These are phyloP conservation scores for Blastobasis adustella DNA, from an alignment of 2,888 invertebrate genomes.

Conservation along the genomic window DNA sequence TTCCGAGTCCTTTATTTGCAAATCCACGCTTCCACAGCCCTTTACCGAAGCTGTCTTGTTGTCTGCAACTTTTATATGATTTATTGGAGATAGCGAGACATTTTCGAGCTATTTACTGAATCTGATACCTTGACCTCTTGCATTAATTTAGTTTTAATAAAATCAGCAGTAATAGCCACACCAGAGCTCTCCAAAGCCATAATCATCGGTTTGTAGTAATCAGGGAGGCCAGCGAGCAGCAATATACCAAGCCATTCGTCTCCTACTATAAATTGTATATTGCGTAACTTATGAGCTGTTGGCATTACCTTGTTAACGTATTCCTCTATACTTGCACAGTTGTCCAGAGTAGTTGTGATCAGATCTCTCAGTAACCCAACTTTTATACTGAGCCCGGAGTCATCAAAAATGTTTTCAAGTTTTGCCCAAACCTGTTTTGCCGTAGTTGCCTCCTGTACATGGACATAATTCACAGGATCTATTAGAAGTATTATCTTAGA, in stretches of 20 bases:
- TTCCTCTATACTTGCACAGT: conserved; percentile 13
- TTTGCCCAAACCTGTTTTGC: conserved; percentile 8
- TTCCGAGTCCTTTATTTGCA: not conserved
- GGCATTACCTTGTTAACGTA: conserved; percentile 16
- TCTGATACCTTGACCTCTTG: conserved; percentile 11
- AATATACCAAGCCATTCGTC: conserved; percentile 20
- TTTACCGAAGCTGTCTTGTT: conserved; percentile 10
- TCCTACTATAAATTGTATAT: conserved; percentile 15
- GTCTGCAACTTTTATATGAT: conserved; percentile 12
- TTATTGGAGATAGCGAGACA: conserved; percentile 12
- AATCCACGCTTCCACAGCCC: not conserved
- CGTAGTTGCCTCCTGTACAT: conserved; percentile 3
- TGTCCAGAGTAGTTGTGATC: conserved; percentile 12
- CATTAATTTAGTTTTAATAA: conserved; percentile 7
- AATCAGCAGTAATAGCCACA: conserved; percentile 3
- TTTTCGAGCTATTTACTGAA: conserved; percentile 13
- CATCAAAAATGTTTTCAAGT: conserved; percentile 8
- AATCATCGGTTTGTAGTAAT: conserved; percentile 9
- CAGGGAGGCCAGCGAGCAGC: conserved; percentile 15
- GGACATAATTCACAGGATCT: conserved; percentile 7
- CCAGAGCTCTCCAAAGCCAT: conserved; percentile 6
- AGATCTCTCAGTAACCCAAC: conserved; percentile 13
- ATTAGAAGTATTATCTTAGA: conserved; percentile 5
- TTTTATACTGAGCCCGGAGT: conserved; percentile 1
- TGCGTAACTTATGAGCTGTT: conserved; percentile 16